Evolutionary conservation across 2,888 invertebrate species (phyloP).

Genomic region (Orthosia gracilis): DNA sequence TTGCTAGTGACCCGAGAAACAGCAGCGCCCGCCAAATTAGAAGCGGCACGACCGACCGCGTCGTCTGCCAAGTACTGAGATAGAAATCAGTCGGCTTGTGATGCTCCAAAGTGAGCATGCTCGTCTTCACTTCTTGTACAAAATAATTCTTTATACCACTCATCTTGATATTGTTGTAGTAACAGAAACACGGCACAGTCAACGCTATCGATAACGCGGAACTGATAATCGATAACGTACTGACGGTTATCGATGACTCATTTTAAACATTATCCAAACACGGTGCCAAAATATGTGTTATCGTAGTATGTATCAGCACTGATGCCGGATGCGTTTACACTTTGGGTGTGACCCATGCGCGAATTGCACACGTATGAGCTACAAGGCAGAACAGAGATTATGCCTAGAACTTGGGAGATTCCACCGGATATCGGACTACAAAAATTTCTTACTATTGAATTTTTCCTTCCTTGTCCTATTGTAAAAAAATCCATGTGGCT

Average conservation of each 20-base stretch:
- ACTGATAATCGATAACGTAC: constrained; percentile 66
- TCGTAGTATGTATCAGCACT: constrained; percentile 42
- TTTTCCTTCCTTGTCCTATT: no score
- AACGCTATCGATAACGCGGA: constrained; percentile 66
- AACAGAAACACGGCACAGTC: constrained; percentile 62
- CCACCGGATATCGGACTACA: constrained; percentile 1
- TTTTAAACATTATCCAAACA: constrained; percentile 67
- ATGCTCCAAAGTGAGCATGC: constrained; percentile 81
- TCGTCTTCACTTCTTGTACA: constrained; percentile 77
- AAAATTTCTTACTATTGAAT: no score
- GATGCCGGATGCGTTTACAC: constrained; percentile 20
- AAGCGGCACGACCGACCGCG: constrained; percentile 82
- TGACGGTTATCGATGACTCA: constrained; percentile 67
- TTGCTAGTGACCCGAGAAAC: constrained; percentile 79
- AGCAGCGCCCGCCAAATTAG: constrained; percentile 82
- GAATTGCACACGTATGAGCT: constrained; percentile 3
- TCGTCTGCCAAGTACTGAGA: constrained; percentile 85
- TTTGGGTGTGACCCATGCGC: constrained; percentile 28
- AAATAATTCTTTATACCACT: constrained; percentile 82
- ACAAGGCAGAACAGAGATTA: not conserved
- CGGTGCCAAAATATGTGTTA: constrained; percentile 72
- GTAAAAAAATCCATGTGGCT: no score
- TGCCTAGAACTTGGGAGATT: not conserved
- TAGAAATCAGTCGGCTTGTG: constrained; percentile 83
- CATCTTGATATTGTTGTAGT: constrained; percentile 74